Conservation (phyloP, 2,113 vertebrate species). For the Channa maculata region DNA sequence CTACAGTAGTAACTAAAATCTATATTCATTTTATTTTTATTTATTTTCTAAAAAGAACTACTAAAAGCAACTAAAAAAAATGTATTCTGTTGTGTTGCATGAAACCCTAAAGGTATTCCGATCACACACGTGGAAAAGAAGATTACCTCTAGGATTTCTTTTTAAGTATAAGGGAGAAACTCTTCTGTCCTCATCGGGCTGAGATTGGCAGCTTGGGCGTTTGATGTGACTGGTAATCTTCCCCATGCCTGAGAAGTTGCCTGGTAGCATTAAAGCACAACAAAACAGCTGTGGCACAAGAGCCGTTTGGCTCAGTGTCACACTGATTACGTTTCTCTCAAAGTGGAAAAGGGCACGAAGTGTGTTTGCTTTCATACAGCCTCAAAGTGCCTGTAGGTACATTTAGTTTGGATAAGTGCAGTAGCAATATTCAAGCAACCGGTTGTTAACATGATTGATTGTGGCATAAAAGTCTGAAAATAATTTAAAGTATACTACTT, state of each 20-base stretch:
- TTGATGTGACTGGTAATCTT: constrained; percentile 55
- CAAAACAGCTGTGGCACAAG: constrained; percentile 32
- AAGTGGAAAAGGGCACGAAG: constrained; percentile 34
- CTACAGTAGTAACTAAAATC: neutral
- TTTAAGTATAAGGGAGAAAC: constrained; percentile 28
- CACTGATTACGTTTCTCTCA: constrained; percentile 38
- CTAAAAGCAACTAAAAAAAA: neutral
- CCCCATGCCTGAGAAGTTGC: constrained; percentile 24
- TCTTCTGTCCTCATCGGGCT: constrained; percentile 34
- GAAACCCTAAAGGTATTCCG: neutral
- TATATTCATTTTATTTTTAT: too few relatives aligned
- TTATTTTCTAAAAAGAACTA: neutral
- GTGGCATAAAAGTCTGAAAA: too few relatives aligned
- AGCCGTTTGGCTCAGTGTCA: constrained; percentile 20
- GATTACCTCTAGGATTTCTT: constrained; percentile 22
- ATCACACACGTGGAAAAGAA: constrained; percentile 9
- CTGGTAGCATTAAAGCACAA: constrained; percentile 42
- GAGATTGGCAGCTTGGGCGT: constrained; percentile 34
- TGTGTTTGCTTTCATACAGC: constrained; percentile 3
- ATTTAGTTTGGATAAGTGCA: neutral
- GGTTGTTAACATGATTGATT: too few relatives aligned
- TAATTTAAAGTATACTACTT: too few relatives aligned
- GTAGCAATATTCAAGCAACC: neutral
- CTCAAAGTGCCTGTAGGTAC: neutral
- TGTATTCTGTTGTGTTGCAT: neutral